Conservation (phyloP, 2,113 vertebrate genomes). For the Gambusia affinis region DNA sequence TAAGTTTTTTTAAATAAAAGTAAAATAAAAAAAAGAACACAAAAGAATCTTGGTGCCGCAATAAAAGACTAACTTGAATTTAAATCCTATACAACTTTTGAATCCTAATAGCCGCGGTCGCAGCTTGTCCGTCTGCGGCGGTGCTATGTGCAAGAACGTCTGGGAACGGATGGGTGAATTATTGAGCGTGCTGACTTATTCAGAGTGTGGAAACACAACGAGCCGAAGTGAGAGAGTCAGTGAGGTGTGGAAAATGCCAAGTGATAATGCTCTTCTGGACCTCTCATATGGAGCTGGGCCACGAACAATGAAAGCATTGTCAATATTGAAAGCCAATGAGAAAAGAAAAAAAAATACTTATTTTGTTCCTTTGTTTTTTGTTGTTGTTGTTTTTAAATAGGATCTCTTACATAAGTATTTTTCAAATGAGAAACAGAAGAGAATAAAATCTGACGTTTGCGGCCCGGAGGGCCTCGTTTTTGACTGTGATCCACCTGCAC, state of each 20-base stretch:
- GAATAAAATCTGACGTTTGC: not conserved
- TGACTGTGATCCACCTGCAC: slow-evolving; percentile 61
- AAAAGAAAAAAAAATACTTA: not conserved
- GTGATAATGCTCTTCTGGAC: slow-evolving; percentile 52
- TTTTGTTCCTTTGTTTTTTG: not conserved
- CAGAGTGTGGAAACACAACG: slow-evolving; percentile 53
- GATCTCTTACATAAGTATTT: not conserved
- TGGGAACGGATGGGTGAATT: slow-evolving; percentile 60
- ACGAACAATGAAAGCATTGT: slow-evolving; percentile 43
- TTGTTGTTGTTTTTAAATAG: too few relatives aligned
- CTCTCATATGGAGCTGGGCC: slow-evolving; percentile 24
- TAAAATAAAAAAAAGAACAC: too few relatives aligned
- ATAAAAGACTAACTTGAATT: not conserved
- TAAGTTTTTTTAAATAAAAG: too few relatives aligned
- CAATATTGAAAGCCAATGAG: slow-evolving; percentile 29
- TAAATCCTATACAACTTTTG: not conserved
- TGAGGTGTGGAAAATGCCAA: slow-evolving; percentile 47
- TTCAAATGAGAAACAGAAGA: not conserved
- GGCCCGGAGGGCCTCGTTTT: slow-evolving; percentile 32
- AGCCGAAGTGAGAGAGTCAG: slow-evolving; percentile 30
- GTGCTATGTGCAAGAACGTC: slow-evolving; percentile 23
- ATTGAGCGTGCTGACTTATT: slow-evolving; percentile 69
- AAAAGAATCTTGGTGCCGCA: too few relatives aligned
- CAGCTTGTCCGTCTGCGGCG: slow-evolving; percentile 29
- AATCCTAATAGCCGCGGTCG: slow-evolving; percentile 26